Percentiles rank a stretch among this genome's conserved stretches.
These are phyloP conservation scores for Beris chalybata DNA, from an alignment of 2,888 invertebrate genomes.

Conservation along the genomic window DNA sequence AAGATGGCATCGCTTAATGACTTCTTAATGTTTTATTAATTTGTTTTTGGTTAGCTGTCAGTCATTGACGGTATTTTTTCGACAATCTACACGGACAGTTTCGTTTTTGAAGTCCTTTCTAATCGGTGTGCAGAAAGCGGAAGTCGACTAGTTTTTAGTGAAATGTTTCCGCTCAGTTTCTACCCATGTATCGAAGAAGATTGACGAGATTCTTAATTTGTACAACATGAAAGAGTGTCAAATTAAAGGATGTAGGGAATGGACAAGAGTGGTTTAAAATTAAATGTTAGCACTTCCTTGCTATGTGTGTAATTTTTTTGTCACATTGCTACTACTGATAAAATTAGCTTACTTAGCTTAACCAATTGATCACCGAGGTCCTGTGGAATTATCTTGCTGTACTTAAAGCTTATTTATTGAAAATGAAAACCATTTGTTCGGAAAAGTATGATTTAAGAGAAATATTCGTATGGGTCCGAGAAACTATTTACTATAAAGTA, in stretches of 20 bases:
- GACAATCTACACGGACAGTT: neutral
- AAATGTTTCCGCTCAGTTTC: conserved; percentile 32
- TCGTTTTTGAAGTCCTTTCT: neutral
- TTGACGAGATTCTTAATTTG: conserved; percentile 32
- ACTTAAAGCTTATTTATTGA: too few species aligned
- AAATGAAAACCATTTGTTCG: too few species aligned
- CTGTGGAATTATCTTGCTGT: too few species aligned
- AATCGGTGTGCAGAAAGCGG: neutral
- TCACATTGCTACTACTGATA: too few species aligned
- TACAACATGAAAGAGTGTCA: conserved; percentile 24
- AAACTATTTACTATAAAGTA: too few species aligned
- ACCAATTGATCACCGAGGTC: too few species aligned
- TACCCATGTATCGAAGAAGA: conserved; percentile 18
- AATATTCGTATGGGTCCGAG: too few species aligned
- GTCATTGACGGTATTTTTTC: conserved; percentile 31
- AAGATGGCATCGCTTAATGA: conserved; percentile 34
- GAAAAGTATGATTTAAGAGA: too few species aligned
- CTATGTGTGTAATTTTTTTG: too few species aligned
- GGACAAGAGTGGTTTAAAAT: too few species aligned
- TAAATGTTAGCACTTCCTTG: too few species aligned
- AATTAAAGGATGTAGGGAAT: conserved; percentile 23
- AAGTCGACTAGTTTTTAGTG: conserved; percentile 15
- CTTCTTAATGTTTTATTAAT: conserved; percentile 41
- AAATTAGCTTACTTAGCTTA: too few species aligned
- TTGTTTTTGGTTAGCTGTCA: conserved; percentile 38